A percentile compares a stretch with the other conserved stretches of the same genome.
These are phyloP conservation scores for Trachelus tabidus DNA, from an alignment of 2,888 invertebrate species.

Conservation along the genomic window DNA sequence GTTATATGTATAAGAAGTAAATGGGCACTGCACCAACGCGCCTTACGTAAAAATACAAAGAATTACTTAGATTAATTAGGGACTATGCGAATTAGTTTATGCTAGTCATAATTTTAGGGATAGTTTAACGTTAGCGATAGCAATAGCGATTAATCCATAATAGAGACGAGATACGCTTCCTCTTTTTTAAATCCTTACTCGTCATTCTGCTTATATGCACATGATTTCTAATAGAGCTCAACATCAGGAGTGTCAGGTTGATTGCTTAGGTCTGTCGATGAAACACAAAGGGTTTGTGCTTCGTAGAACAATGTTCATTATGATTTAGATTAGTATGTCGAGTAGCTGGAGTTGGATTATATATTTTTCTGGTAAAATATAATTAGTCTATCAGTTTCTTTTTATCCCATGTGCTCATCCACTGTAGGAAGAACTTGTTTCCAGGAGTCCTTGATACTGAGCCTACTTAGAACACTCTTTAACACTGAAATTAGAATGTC, in stretches of 20 bases:
- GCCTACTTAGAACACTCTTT: background rate
- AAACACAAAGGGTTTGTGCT: background rate
- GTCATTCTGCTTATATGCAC: background rate
- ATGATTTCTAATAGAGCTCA: background rate
- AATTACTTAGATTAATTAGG: background rate
- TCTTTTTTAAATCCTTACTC: background rate
- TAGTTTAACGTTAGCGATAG: background rate
- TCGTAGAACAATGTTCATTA: background rate
- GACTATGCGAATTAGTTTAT: background rate
- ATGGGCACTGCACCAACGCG: background rate
- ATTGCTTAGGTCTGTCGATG: background rate
- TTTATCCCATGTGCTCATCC: background rate
- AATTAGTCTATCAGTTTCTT: background rate
- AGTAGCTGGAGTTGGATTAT: background rate
- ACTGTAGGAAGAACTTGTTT: background rate
- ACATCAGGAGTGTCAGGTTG: background rate
- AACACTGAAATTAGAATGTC: background rate
- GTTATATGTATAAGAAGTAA: background rate
- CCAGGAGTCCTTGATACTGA: background rate
- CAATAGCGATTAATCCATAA: background rate
- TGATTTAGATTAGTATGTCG: background rate
- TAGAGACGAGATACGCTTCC: background rate
- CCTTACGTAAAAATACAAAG: background rate
- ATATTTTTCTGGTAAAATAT: background rate
- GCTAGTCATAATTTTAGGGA: background rate